Conservation (phyloP, 2,113 vertebrate genomes). For the Oncorhynchus clarkii region DNA sequence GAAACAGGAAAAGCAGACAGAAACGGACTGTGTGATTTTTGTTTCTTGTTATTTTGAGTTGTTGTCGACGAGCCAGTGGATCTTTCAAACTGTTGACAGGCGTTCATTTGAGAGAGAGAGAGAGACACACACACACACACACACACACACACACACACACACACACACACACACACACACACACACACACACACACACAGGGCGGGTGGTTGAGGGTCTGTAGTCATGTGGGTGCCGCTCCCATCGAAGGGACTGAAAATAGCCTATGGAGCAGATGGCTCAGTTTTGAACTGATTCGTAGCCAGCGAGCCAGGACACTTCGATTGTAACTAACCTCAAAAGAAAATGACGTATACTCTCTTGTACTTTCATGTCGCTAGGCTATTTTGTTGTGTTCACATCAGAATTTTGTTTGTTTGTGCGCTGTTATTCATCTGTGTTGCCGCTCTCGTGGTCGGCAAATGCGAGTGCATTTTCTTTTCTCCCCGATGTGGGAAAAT, state of each 20-base stretch:
- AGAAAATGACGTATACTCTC: too few relatives aligned
- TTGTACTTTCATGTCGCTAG: too few relatives aligned
- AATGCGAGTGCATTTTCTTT: too few relatives aligned
- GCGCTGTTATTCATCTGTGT: too few relatives aligned
- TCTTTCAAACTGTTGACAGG: constrained; percentile 3
- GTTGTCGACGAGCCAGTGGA: background rate
- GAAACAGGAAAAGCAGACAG: background rate
- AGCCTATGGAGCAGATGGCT: constrained; percentile 69
- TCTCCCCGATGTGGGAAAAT: too few relatives aligned
- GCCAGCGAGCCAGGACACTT: too few relatives aligned
- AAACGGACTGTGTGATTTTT: background rate
- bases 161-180: background rate
- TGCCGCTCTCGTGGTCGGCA: too few relatives aligned
- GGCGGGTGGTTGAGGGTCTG: constrained; percentile 33
- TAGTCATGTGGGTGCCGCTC: constrained; percentile 42
- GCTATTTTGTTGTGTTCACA: too few relatives aligned
- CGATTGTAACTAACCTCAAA: too few relatives aligned
- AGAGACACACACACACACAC: background rate
- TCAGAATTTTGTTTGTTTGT: too few relatives aligned
- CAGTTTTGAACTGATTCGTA: background rate
- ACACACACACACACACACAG: background rate
- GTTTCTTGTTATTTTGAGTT: background rate
- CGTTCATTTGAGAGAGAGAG: background rate
- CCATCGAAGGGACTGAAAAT: constrained; percentile 59
- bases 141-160: background rate